Base-by-base conservation (phyloP, 2,797 vertebrate species). In the Danio albolineatus region DNA sequence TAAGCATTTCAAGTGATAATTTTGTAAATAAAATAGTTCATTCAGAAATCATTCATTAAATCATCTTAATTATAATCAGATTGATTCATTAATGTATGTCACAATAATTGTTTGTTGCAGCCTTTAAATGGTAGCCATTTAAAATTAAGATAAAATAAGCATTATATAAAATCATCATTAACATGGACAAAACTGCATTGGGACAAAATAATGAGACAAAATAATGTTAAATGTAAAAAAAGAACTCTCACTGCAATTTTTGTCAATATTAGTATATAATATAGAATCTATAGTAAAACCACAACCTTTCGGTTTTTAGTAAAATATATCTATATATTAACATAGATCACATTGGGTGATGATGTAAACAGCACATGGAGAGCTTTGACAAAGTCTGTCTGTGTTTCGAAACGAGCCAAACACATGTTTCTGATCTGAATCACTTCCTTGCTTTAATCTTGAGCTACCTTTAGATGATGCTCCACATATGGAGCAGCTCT, bases 391-490 rank as follows among this genome's bases (percentile, higher is more conserved):
- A 38, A 66, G 41, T 28, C 41, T 4, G 7, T 49, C 54, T 39
- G 54, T 77, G 43, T 48, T 59, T 46, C 10, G 38, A 28, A 57
- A 67, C 49, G 57, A 53, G 21, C 54, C 41, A 6, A 57, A 57
- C 53, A 39, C 64, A 85, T 86, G 85, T 88, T 87, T 85, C 81
- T 87, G 76, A 85, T 84, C 65, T 87, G 85, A 90, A 83, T 85
- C 82, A 71, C 73, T 57, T 79, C 72, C 41, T 53, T 21, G 78
- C 53, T 60, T 74, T 14, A 59, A 79, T 54, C 39, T 21, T 0
- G 70, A 74, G 66, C 75, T 84, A 56, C 17, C 83, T 82, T 74
- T 44, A 73, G 57, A 65, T 61, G 4, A 0, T 28, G 28, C 28
- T 59, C 53, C 36, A 38, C 61, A 77, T 76, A 64, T 67, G 61